Evolutionary conservation across 1,140 invertebrate genomes (phyloP).

Genomic region (Dendrolimus kikuchii): DNA sequence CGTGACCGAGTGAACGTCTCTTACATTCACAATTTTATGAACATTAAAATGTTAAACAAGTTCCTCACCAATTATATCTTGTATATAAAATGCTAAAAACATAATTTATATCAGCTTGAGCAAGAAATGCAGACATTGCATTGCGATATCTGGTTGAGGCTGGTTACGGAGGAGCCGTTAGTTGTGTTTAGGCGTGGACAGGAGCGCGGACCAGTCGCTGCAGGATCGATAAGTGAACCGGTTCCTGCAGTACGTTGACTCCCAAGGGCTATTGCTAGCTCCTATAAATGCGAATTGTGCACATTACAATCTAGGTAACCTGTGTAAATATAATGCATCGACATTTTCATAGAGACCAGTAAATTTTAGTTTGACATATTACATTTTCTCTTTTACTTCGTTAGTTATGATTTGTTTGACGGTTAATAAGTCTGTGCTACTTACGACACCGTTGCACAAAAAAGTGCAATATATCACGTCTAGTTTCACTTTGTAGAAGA

Average conservation of each 20-base stretch:
- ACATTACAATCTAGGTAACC: conserved; percentile 14
- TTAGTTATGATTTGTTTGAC: too few species aligned
- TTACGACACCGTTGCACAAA: conserved; percentile 7
- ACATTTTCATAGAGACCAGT: too few species aligned
- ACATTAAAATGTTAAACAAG: too few species aligned
- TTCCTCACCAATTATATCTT: too few species aligned
- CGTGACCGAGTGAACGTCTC: too few species aligned
- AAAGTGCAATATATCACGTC: conserved; percentile 17
- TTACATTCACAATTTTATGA: too few species aligned
- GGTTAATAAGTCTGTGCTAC: conserved; percentile 10
- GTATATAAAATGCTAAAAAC: too few species aligned
- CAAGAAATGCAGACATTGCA: conserved; percentile 10
- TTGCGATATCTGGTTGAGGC: conserved; percentile 13
- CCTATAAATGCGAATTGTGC: conserved; percentile 51
- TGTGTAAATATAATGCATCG: too few species aligned
- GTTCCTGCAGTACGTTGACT: conserved; percentile 62
- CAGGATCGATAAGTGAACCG: conserved; percentile 67
- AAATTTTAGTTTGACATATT: too few species aligned
- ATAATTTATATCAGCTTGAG: background rate
- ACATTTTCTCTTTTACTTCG: too few species aligned
- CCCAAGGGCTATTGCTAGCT: conserved; percentile 43
- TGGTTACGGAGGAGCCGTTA: conserved; percentile 55
- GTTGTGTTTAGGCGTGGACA: conserved; percentile 55
- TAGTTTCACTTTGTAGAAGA: conserved; percentile 41
- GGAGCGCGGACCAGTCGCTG: conserved; percentile 46